Conservation (phyloP, 2,797 vertebrate species). For the Sebastes vulpes region DNA sequence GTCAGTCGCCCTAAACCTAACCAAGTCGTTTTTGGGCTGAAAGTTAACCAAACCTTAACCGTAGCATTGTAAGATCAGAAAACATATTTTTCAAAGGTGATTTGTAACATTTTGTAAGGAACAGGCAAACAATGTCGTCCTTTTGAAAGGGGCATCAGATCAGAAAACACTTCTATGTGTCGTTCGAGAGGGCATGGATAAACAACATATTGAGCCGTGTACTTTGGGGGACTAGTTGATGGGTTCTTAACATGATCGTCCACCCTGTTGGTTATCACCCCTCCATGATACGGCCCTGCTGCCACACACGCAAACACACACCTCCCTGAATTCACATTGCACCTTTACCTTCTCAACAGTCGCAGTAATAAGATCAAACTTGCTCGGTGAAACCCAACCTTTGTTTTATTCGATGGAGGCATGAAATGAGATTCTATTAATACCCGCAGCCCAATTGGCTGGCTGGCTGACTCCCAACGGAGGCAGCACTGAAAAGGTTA, state of each 20-base stretch:
- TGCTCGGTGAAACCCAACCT: slow-evolving; percentile 85
- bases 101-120: neutral
- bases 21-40: neutral
- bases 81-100: neutral
- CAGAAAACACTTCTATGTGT: neutral
- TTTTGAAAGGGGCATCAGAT: neutral
- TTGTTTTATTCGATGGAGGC: slow-evolving; percentile 87
- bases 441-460: slow-evolving; percentile 82
- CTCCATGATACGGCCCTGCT: slow-evolving; percentile 8
- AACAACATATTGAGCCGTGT: neutral
- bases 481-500: slow-evolving; percentile 88
- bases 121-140: neutral
- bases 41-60: neutral
- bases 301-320: slow-evolving; percentile 21
- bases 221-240: slow-evolving; percentile 14
- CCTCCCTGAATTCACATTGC: slow-evolving; percentile 40
- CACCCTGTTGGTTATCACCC: neutral
- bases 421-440: slow-evolving; percentile 89
- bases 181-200: neutral
- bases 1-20: neutral
- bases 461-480: slow-evolving; percentile 81
- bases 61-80: neutral
- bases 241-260: slow-evolving; percentile 13
- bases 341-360: slow-evolving; percentile 75
- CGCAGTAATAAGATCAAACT: slow-evolving; percentile 84